Evolutionary conservation across 2,888 invertebrate species (phyloP), one percentile per base, ranked within the genome.

Genomic region (Zele albiditarsus): DNA sequence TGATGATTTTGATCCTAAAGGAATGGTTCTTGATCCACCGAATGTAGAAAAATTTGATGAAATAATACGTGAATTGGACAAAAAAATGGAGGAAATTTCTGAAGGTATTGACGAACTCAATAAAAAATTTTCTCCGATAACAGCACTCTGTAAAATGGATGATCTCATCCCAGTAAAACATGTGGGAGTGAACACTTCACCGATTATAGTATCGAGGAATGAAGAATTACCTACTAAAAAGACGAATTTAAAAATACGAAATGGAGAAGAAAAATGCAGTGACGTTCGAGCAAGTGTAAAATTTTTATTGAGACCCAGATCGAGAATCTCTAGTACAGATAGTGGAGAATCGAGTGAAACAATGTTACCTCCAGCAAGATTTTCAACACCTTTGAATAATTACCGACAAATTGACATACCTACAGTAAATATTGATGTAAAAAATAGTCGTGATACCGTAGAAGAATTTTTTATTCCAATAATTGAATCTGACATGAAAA

Each of bases 341-440:
- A 75, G 67, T 38, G 63, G 14, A 27, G 53, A 31, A 31, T 67
- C 57, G 4, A 75, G 67, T 53, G 53, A 63, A 38, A 67, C 49
- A 10, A 42, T 70, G 23, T 12, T 62, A 8, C 38, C 67, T 42
- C 78, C 69, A 46, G 74, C 73, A 12, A 76, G 76, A 67, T 80
- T 76, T 73, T 80, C 80, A 20, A 80, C 80, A 10, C 80, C 80
- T 23, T 67, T 80, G 70, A 78, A 76, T n/a, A 77, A 78, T 46
- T 67, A 69, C 63, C 46, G 62, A 25, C 72, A 65, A 3, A 73
- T 77, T 2, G 72, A 57, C n/a, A 12, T n/a, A 2, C 27, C 27
- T 46, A 20, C 5, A 2, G n/a, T 12, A 16, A 71, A 71, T 46
- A 28, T 42, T 46, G 68, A 68, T 10, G 3, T 6, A 25, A 65